phyloP scores from a whole-genome alignment of 30 jellyfish, hydroid and myxozoan genomes.

The Chrysaora quinquecirrha region DNA sequence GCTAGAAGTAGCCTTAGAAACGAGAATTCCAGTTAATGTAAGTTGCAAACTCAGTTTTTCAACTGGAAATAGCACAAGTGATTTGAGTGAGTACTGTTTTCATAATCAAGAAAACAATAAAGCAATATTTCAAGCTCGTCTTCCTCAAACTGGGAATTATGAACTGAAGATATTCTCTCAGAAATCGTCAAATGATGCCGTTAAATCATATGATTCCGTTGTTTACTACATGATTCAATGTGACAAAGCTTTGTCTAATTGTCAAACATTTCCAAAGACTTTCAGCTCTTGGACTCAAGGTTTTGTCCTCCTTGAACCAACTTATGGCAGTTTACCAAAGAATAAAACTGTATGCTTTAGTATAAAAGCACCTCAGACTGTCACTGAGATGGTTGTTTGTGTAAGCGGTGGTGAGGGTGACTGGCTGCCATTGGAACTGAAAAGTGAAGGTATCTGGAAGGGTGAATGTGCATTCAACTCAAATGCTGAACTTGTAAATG shows the following conservation, averaged over 20 bases:
- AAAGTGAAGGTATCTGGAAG: constrained; percentile 63
- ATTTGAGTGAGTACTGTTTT: constrained; percentile 39
- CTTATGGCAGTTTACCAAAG: constrained; percentile 39
- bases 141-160: constrained; percentile 66
- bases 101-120: constrained; percentile 22
- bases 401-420: constrained; percentile 52
- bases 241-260: background rate
- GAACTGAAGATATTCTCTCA: constrained; percentile 57
- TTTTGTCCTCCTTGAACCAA: constrained; percentile 58
- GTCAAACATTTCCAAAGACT: constrained; percentile 60
- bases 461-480: constrained; percentile 51
- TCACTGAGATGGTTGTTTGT: constrained; percentile 69
- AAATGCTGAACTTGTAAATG: constrained; percentile 41
- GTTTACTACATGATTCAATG: constrained; percentile 25
- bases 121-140: constrained; percentile 38
- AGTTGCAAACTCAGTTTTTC: constrained; percentile 8
- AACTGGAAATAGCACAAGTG: constrained; percentile 6
- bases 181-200: constrained; percentile 16
- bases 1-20: constrained; percentile 34
- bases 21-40: constrained; percentile 4
- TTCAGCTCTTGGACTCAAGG: constrained; percentile 72
- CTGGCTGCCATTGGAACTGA: constrained; percentile 44
- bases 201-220: constrained; percentile 42
- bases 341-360: constrained; percentile 27
- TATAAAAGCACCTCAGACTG: constrained; percentile 45